A percentile compares a stretch with the other conserved stretches of the same genome.
Conservation (phyloP, 2,888 invertebrate species). For the Cryptus armator region DNA sequence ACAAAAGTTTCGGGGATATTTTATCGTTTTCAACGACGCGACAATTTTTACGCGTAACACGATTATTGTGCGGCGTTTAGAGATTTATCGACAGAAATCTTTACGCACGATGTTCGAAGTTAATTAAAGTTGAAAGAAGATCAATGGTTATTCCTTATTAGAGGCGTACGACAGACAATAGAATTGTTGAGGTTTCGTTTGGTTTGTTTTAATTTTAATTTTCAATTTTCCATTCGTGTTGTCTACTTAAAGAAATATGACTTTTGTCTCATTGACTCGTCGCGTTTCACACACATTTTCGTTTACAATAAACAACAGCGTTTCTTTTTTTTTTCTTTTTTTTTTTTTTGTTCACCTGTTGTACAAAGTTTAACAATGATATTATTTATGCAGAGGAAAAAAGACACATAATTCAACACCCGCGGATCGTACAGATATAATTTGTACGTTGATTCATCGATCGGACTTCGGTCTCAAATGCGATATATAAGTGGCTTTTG, state of each 20-base stretch:
- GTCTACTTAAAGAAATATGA: background rate
- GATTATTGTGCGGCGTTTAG: background rate
- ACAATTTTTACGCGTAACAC: background rate
- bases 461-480: background rate
- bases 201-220: background rate
- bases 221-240: background rate
- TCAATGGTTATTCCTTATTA: background rate
- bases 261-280: background rate
- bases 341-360: background rate
- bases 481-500: background rate
- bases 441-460: background rate
- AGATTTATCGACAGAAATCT: slow-evolving; percentile 1
- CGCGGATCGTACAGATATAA: background rate
- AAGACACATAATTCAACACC: background rate
- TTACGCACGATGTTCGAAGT: background rate
- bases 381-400: slow-evolving; percentile 11
- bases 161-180: background rate
- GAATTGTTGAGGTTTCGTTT: background rate
- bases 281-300: background rate
- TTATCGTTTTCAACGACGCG: background rate
- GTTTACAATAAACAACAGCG: background rate
- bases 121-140: background rate
- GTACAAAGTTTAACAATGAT: background rate
- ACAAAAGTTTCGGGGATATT: slow-evolving; percentile 10
- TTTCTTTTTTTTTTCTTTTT: background rate